phyloP scores from a whole-genome alignment of 1,140 invertebrate species.

The Hylaeus volcanicus region DNA sequence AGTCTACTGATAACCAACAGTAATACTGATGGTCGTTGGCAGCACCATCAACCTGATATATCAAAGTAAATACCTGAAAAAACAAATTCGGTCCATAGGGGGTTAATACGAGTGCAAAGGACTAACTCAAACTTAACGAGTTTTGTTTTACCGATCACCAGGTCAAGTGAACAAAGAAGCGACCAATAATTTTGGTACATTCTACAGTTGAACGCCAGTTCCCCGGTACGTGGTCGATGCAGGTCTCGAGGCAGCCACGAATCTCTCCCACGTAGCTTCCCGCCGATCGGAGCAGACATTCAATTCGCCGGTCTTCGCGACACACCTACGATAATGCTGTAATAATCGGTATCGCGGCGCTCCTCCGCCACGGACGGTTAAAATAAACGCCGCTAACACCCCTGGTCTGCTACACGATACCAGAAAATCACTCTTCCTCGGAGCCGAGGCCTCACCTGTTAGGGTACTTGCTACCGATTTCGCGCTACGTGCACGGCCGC shows the following conservation, averaged over 20 bases:
- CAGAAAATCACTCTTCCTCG: constrained; percentile 25
- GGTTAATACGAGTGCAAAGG: too few relatives aligned
- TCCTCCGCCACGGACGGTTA: not conserved
- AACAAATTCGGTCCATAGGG: too few relatives aligned
- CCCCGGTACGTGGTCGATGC: too few relatives aligned
- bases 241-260: not conserved
- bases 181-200: too few relatives aligned
- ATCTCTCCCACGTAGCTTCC: constrained; percentile 28
- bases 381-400: constrained; percentile 46
- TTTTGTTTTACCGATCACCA: too few relatives aligned
- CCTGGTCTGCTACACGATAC: not conserved
- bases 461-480: constrained; percentile 48
- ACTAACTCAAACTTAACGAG: too few relatives aligned
- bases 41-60: too few relatives aligned
- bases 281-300: constrained; percentile 6
- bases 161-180: too few relatives aligned
- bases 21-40: too few relatives aligned
- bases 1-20: too few relatives aligned
- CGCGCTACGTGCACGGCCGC: constrained; percentile 39
- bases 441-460: constrained; percentile 34
- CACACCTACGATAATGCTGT: constrained; percentile 46
- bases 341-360: constrained; percentile 34
- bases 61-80: too few relatives aligned
- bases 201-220: too few relatives aligned
- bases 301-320: constrained; percentile 23